phyloP scores from a whole-genome alignment of 92 coral and sea anemone genomes.

The Porites rus region DNA sequence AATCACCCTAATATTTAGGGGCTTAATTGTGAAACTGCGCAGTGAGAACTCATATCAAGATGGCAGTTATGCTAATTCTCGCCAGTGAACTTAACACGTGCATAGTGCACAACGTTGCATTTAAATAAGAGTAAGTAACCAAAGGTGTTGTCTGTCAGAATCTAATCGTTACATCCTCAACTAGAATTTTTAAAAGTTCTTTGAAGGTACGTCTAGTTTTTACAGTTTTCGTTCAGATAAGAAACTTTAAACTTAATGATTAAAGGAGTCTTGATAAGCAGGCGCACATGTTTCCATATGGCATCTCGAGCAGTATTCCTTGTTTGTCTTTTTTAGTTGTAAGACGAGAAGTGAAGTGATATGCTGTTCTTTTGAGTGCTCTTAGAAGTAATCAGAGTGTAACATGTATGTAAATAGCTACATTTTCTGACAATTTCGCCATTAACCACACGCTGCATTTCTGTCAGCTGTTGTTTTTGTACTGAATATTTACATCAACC shows the following conservation, averaged over 20 bases:
- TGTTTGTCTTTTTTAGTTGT: slow-evolving; percentile 12
- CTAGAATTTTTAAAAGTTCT: background rate
- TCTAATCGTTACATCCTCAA: background rate
- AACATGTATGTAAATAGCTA: background rate
- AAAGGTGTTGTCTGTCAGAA: background rate
- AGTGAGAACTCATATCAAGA: slow-evolving; percentile 36
- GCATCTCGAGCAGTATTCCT: slow-evolving; percentile 2
- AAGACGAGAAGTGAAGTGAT: slow-evolving; percentile 3
- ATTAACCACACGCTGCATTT: background rate
- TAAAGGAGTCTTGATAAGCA: background rate
- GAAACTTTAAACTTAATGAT: background rate
- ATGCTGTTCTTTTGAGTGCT: slow-evolving; percentile 46
- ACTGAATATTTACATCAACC: background rate
- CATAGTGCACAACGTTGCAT: background rate
- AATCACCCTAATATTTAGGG: slow-evolving; percentile 41
- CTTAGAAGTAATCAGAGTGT: background rate
- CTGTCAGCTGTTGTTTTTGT: background rate
- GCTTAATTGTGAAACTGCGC: slow-evolving; percentile 46
- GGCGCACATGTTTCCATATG: slow-evolving; percentile 46
- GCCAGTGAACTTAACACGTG: slow-evolving; percentile 31
- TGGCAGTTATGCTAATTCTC: slow-evolving; percentile 50
- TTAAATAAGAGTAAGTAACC: background rate
- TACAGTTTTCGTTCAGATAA: background rate
- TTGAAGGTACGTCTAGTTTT: background rate
- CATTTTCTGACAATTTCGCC: background rate